Evolutionary conservation across 2,888 invertebrate genomes (phyloP).

Genomic region (Chrysomela aeneicollis): DNA sequence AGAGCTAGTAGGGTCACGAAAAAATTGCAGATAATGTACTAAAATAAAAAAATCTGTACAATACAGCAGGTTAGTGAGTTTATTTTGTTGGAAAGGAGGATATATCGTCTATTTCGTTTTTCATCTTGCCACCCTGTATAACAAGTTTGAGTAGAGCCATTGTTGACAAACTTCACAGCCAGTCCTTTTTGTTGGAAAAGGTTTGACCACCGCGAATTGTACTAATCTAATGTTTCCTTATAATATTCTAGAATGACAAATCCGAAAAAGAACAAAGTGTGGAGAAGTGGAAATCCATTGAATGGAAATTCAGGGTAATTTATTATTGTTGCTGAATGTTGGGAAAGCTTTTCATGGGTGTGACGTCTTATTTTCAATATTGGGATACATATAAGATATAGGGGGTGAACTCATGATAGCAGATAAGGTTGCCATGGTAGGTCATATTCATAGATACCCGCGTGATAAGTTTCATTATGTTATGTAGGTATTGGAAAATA

Average conservation of each 20-base stretch:
- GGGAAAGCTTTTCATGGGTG: conserved; percentile 41
- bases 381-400: neutral
- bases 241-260: conserved; percentile 62
- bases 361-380: conserved; percentile 27
- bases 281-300: conserved; percentile 69
- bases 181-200: neutral
- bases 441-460: neutral
- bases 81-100: no score
- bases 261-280: conserved; percentile 64
- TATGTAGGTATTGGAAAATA: neutral
- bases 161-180: neutral
- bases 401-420: neutral
- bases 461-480: neutral
- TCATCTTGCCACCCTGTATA: no score
- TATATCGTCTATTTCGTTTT: no score
- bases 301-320: conserved; percentile 74
- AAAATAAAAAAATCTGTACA: no score
- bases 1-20: no score
- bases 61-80: no score
- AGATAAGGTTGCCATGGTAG: neutral
- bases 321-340: conserved; percentile 45
- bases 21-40: no score
- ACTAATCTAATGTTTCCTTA: conserved; percentile 17
- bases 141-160: no score
- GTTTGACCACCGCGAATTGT: neutral